Percentiles rank a stretch among this genome's conserved stretches.
Evolutionary conservation across 2,113 vertebrate species (phyloP).

Genomic region (Trogon surrucura): DNA sequence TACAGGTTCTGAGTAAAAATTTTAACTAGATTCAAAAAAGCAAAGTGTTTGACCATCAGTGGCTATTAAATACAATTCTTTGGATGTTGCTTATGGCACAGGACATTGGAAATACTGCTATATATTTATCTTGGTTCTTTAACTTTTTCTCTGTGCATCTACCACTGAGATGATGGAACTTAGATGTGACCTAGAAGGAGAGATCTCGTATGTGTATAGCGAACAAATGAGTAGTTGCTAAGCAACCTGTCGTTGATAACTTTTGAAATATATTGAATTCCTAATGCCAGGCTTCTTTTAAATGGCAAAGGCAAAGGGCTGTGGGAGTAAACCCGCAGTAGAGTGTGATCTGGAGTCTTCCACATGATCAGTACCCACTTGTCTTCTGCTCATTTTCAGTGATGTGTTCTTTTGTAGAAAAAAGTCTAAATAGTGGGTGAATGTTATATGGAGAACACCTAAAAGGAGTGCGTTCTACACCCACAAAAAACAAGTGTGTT

Average conservation of each 20-base stretch:
- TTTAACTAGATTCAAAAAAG: not conserved
- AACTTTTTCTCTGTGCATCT: not conserved
- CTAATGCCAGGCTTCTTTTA: not conserved
- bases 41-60: not conserved
- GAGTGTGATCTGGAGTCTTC: not conserved
- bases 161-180: not conserved
- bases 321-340: not conserved
- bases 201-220: not conserved
- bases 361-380: not conserved
- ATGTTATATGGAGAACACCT: not conserved
- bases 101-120: not conserved
- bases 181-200: not conserved
- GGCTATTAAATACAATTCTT: not conserved
- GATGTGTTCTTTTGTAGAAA: not conserved
- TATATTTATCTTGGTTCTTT: not conserved
- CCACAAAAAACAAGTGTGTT: not conserved
- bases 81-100: not conserved
- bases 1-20: not conserved
- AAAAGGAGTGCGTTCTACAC: not conserved
- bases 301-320: not conserved
- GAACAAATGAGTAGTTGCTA: not conserved
- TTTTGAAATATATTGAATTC: not conserved
- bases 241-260: not conserved
- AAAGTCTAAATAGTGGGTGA: not conserved
- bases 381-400: not conserved